Conservation (phyloP, 2,888 invertebrate species). For the Dynastes hyllus region DNA sequence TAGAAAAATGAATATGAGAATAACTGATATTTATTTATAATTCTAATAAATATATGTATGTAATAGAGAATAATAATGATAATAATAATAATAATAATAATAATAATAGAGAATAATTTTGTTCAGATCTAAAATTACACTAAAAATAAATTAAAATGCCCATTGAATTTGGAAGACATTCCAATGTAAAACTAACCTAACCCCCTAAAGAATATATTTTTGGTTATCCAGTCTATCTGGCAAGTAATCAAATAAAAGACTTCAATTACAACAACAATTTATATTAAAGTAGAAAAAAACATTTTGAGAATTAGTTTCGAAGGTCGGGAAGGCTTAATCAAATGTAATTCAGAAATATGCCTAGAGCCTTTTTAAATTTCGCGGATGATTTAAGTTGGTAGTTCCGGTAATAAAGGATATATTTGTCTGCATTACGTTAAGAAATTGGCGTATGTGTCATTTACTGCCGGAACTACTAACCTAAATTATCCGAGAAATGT, state of each 20-base stretch:
- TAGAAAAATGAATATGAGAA: slow-evolving; percentile 33
- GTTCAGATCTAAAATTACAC: slow-evolving; percentile 53
- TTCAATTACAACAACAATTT: slow-evolving; percentile 48
- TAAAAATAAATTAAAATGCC: slow-evolving; percentile 55
- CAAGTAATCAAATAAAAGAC: slow-evolving; percentile 54
- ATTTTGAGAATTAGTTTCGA: not conserved
- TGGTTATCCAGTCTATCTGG: slow-evolving; percentile 67
- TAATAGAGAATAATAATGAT: slow-evolving; percentile 41
- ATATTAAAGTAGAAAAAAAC: not conserved
- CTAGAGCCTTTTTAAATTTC: too few relatives aligned
- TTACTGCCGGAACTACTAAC: too few relatives aligned
- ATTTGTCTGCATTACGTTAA: too few relatives aligned
- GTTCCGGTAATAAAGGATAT: too few relatives aligned
- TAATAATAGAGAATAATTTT: slow-evolving; percentile 32
- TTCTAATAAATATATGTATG: slow-evolving; percentile 38
- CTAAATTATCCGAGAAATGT: too few relatives aligned
- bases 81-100: not conserved
- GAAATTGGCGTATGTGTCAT: too few relatives aligned
- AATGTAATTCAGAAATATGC: too few relatives aligned
- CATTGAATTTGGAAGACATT: slow-evolving; percentile 59
- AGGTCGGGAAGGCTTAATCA: not conserved
- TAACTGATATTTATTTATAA: slow-evolving; percentile 24
- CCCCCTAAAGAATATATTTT: slow-evolving; percentile 58
- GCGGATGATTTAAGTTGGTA: too few relatives aligned
- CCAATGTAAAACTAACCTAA: slow-evolving; percentile 56